Conservation (phyloP, 2,113 vertebrate species). For the Limnothrissa miodon region DNA sequence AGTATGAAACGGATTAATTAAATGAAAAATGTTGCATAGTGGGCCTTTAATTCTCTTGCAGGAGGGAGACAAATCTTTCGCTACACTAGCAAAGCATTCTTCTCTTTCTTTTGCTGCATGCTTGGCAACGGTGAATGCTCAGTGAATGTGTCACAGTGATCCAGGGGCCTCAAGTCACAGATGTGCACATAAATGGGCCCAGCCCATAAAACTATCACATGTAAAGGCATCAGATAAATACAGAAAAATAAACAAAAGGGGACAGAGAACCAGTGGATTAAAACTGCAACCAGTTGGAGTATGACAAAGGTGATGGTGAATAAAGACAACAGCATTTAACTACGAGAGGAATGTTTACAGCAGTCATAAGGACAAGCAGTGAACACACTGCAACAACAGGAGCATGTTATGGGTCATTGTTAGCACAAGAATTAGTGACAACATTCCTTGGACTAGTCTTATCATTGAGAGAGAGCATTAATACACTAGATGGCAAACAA, state of each 20-base stretch:
- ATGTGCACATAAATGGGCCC: neutral
- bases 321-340: too few species aligned
- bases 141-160: neutral
- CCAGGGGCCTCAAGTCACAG: neutral
- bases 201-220: neutral
- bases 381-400: neutral
- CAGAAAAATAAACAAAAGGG: neutral
- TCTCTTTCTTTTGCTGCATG: neutral
- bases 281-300: too few species aligned
- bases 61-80: neutral
- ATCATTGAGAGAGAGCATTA: neutral
- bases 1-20: too few species aligned
- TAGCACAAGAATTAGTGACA: neutral
- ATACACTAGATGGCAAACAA: neutral
- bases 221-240: neutral
- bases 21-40: too few species aligned
- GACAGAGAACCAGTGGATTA: too few species aligned
- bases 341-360: too few species aligned
- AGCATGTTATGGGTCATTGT: neutral
- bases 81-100: neutral
- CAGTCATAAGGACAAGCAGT: neutral
- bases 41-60: neutral
- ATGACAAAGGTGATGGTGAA: too few species aligned
- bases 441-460: neutral
- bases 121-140: neutral